Conservation (phyloP, 2,888 invertebrate genomes). For the Cheilosia impressa region DNA sequence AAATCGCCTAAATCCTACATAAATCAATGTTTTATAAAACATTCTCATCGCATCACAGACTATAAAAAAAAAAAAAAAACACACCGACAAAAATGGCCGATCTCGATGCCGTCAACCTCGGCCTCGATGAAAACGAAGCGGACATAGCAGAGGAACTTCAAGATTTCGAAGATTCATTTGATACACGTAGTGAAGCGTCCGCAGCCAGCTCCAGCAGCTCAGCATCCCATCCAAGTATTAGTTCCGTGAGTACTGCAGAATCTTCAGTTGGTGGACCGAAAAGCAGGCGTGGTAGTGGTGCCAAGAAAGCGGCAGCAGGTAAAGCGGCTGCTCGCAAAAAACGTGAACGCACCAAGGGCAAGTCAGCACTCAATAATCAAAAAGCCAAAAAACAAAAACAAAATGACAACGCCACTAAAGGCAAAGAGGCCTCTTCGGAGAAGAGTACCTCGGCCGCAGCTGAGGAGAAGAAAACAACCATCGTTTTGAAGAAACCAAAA, state of each 20-base stretch:
- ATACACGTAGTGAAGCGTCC: conserved; percentile 94
- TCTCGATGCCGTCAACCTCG: conserved; percentile 87
- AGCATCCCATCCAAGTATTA: conserved; percentile 90
- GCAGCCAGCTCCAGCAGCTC: conserved; percentile 87
- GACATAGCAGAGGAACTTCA: conserved; percentile 93
- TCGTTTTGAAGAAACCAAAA: conserved; percentile 67
- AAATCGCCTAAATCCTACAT: neutral
- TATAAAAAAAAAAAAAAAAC: conserved; percentile 53
- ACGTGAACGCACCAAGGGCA: conserved; percentile 81
- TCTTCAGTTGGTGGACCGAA: conserved; percentile 85
- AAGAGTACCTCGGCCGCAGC: conserved; percentile 35
- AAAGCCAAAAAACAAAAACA: conserved; percentile 80
- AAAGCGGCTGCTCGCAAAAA: conserved; percentile 86
- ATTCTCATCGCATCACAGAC: conserved; percentile 30
- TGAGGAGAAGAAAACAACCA: conserved; percentile 52
- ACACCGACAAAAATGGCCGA: conserved; percentile 82
- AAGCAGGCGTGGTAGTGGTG: conserved; percentile 76
- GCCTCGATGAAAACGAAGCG: conserved; percentile 87
- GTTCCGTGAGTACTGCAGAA: conserved; percentile 89
- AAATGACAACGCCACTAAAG: conserved; percentile 44
- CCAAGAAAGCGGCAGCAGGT: conserved; percentile 68
- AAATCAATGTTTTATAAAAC: conserved; percentile 1
- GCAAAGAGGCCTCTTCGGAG: conserved; percentile 45
- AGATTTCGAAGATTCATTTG: conserved; percentile 88
- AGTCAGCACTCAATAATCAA: conserved; percentile 62